Percentiles rank a stretch among this genome's conserved stretches.
These are phyloP conservation scores for Zaprionus africanus DNA, from an alignment of 1,140 invertebrate species.

Conservation along the genomic window DNA sequence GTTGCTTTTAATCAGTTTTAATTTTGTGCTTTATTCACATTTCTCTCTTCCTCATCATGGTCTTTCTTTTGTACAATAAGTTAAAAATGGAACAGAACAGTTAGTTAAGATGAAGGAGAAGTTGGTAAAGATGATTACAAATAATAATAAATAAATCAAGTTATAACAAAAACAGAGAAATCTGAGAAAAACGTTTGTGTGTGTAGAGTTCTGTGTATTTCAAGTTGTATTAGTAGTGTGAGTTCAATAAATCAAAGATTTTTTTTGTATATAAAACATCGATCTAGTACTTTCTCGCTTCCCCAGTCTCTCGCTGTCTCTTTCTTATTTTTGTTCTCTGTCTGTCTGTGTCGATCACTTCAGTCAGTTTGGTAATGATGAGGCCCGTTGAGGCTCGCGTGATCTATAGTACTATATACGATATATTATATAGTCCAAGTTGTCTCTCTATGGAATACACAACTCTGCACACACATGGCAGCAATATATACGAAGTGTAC, in stretches of 20 bases:
- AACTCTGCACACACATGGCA: slow-evolving; percentile 17
- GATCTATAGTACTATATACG: background rate
- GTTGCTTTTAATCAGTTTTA: background rate
- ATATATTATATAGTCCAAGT: slow-evolving; percentile 3
- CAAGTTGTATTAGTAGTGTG: slow-evolving; percentile 1
- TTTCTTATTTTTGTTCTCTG: background rate
- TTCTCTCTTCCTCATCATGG: background rate
- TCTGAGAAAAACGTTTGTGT: slow-evolving; percentile 6
- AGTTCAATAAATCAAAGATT: slow-evolving; percentile 3
- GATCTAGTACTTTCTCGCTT: background rate
- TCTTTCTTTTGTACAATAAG: slow-evolving; percentile 3
- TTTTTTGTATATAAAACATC: background rate
- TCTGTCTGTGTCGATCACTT: background rate
- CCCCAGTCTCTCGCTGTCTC: too few species aligned
- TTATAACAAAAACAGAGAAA: background rate
- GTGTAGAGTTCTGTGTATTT: slow-evolving; percentile 2
- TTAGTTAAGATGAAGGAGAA: background rate
- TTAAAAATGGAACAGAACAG: slow-evolving; percentile 3
- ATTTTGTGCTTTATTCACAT: background rate
- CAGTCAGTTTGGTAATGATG: background rate
- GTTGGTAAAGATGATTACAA: background rate
- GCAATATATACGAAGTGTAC: slow-evolving; percentile 35
- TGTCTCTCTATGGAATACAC: slow-evolving; percentile 6
- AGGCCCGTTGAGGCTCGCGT: background rate
- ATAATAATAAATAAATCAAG: slow-evolving; percentile 3